A percentile compares a stretch with the other conserved stretches of the same genome.
phyloP scores from a whole-genome alignment of 2,113 vertebrate species.

The Lagenorhynchus albirostris region DNA sequence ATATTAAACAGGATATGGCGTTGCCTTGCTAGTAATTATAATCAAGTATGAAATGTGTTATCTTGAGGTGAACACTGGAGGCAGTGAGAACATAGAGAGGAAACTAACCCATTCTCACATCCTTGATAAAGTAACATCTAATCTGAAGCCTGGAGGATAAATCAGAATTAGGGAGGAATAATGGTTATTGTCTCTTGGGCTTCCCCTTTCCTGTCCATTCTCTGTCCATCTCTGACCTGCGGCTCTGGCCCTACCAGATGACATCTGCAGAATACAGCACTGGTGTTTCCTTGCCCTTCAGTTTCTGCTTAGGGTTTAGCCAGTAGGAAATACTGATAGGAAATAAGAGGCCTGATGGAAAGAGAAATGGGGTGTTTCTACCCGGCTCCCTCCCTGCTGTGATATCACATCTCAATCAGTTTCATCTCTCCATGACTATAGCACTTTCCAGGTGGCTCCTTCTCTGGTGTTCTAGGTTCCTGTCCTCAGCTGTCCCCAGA shows the following conservation, averaged over 20 bases:
- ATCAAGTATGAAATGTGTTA: background rate
- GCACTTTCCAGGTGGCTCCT: background rate
- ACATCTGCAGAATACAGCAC: background rate
- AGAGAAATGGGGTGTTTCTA: background rate
- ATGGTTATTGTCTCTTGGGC: background rate
- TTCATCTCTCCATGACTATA: background rate
- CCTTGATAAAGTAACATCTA: background rate
- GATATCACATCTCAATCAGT: background rate
- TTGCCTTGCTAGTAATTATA: background rate
- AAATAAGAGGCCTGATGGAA: background rate
- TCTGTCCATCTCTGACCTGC: background rate
- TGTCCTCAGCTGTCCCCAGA: background rate
- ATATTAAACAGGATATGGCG: background rate
- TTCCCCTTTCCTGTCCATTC: background rate
- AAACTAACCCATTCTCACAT: background rate
- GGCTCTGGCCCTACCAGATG: background rate
- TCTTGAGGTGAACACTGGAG: background rate
- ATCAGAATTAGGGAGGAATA: background rate
- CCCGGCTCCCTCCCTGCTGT: background rate
- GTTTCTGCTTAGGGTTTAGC: background rate
- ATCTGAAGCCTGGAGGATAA: background rate
- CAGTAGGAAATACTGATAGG: background rate
- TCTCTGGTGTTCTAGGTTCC: background rate
- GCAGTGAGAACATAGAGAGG: background rate
- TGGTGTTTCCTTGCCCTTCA: background rate